Evolutionary conservation across 2,113 vertebrate genomes (phyloP).

Genomic region (Galbula dea): DNA sequence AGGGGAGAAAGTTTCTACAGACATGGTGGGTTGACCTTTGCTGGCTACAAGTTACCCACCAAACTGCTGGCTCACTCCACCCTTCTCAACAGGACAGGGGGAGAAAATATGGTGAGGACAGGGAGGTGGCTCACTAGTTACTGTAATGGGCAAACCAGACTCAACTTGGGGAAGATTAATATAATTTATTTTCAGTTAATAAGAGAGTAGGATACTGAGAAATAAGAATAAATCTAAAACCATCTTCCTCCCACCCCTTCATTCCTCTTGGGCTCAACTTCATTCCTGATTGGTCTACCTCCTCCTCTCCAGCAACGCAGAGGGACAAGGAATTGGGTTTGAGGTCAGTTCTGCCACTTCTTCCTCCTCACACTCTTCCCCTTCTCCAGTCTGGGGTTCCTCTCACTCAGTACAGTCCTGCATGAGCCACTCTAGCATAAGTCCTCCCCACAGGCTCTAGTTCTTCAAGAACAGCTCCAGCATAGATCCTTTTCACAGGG

Average conservation of each 20-base stretch:
- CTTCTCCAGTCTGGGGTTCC: neutral
- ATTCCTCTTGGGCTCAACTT: neutral
- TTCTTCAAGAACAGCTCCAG: neutral
- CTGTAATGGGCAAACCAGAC: neutral
- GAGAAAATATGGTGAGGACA: neutral
- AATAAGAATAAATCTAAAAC: neutral
- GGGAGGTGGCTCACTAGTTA: neutral
- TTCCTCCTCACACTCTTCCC: neutral
- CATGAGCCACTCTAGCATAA: neutral
- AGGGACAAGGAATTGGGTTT: neutral
- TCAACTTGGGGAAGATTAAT: neutral
- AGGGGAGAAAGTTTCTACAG: neutral
- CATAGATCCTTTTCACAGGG: neutral
- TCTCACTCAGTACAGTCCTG: neutral
- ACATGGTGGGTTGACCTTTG: neutral
- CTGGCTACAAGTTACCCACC: neutral
- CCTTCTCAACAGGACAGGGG: neutral
- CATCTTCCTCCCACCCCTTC: rapidly evolving
- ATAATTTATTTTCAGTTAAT: neutral
- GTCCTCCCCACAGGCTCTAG: neutral
- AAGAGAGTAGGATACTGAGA: neutral
- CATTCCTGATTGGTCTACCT: neutral
- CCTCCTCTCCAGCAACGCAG: too few species aligned
- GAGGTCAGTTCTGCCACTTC: neutral
- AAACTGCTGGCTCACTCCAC: neutral